Percentiles rank a stretch among this genome's conserved stretches.
phyloP scores from a whole-genome alignment of 2,113 vertebrate species.

The Saccopteryx bilineata region DNA sequence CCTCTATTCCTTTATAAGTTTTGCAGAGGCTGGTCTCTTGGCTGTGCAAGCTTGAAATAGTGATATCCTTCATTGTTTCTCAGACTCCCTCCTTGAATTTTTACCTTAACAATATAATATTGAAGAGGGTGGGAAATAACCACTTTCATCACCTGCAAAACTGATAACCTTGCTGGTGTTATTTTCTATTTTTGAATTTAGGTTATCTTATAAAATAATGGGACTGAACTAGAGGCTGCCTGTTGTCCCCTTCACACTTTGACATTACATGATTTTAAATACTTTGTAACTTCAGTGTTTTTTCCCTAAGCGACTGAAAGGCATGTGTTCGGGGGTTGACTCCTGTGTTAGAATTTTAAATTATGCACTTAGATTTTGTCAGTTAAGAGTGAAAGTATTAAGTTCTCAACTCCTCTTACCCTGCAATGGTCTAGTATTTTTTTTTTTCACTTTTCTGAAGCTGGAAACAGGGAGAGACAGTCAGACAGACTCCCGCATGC shows the following conservation, averaged over 20 bases:
- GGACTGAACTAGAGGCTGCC: not conserved
- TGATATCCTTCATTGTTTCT: conserved; percentile 8
- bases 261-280: conserved; percentile 14
- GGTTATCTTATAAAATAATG: not conserved
- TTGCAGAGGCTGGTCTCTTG: not conserved
- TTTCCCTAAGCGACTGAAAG: conserved; percentile 33
- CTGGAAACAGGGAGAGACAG: no score
- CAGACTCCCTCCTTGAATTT: not conserved
- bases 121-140: not conserved
- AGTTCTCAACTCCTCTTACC: not conserved
- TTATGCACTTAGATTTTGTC: conserved; percentile 32
- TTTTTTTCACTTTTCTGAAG: no score
- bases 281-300: conserved; percentile 10
- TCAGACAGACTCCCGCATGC: no score
- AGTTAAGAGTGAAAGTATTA: not conserved
- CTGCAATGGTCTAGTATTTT: not conserved
- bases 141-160: not conserved
- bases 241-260: not conserved
- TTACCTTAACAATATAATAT: not conserved
- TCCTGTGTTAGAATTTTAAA: conserved; percentile 10
- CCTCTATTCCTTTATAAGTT: not conserved
- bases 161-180: not conserved
- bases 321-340: conserved; percentile 9
- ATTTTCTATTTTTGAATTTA: conserved; percentile 24
- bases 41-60: not conserved